Evolutionary conservation across 2,797 vertebrate species (phyloP).

Genomic region (Iguana delicatissima): DNA sequence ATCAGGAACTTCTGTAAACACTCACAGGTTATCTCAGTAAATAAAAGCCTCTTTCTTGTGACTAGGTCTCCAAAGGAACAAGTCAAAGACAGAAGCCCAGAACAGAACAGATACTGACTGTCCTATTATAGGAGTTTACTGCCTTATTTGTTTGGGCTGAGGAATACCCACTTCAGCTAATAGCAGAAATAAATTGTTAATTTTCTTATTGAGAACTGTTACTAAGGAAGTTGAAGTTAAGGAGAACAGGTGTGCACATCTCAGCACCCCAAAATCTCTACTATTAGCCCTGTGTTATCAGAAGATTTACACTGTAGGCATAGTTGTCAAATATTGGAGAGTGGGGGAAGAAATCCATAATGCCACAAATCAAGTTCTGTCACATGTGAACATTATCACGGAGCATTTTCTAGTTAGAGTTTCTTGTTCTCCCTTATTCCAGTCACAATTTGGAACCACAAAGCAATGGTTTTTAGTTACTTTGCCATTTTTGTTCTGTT

Average conservation of each 20-base stretch:
- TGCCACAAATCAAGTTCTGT: constrained; percentile 65
- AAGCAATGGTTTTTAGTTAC: constrained; percentile 66
- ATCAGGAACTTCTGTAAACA: neutral
- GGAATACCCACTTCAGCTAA: constrained; percentile 24
- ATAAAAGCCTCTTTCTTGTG: neutral
- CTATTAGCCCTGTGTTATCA: constrained; percentile 42
- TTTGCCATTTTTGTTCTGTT: constrained; percentile 61
- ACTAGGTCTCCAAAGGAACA: neutral
- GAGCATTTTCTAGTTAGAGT: constrained; percentile 69
- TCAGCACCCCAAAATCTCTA: neutral
- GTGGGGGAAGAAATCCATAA: constrained; percentile 40
- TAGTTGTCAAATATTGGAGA: constrained; percentile 46
- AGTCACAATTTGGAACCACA: constrained; percentile 48
- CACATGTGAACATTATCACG: constrained; percentile 68
- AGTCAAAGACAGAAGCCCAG: neutral
- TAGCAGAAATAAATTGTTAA: constrained; percentile 34
- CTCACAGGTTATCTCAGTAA: neutral
- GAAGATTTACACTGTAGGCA: constrained; percentile 56
- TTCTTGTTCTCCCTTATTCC: constrained; percentile 1
- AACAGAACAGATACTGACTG: neutral
- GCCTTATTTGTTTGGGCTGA: constrained; percentile 22
- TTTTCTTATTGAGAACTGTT: constrained; percentile 49
- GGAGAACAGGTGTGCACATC: constrained; percentile 24
- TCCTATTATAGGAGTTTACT: neutral
- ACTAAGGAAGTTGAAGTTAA: constrained; percentile 39